Conservation (phyloP, 2,797 vertebrate species). For the Propithecus deckenii region DNA sequence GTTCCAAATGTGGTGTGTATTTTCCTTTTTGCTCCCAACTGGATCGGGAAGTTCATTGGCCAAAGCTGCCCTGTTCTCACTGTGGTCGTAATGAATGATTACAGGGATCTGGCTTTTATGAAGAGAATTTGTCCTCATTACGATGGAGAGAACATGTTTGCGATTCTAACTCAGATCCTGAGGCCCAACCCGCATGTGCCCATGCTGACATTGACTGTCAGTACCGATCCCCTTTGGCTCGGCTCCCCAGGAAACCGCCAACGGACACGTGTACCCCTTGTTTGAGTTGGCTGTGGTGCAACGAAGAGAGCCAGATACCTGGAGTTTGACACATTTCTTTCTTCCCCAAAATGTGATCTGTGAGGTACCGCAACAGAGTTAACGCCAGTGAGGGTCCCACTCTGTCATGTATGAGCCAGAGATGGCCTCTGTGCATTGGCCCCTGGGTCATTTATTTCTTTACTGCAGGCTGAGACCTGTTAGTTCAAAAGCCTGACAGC, state of each 20-base stretch:
- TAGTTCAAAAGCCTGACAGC: neutral
- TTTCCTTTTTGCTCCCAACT: neutral
- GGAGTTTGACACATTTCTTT: neutral
- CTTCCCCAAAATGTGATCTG: neutral
- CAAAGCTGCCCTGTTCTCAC: neutral
- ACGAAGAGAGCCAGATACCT: neutral
- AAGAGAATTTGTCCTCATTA: neutral
- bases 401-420: neutral
- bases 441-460: neutral
- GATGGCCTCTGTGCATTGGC: neutral
- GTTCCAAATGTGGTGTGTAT: neutral
- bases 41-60: neutral
- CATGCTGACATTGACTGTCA: neutral
- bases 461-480: neutral
- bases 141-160: neutral
- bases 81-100: neutral
- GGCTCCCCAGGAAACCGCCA: neutral
- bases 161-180: neutral
- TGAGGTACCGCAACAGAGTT: neutral
- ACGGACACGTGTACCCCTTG: neutral
- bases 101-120: neutral
- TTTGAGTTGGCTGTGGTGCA: neutral
- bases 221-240: accelerated
- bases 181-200: neutral
- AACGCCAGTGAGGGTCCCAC: neutral